Evolutionary conservation across 2,888 invertebrate species (phyloP), one percentile per base, ranked within the genome.

Genomic region (Mesoligia furuncula): DNA sequence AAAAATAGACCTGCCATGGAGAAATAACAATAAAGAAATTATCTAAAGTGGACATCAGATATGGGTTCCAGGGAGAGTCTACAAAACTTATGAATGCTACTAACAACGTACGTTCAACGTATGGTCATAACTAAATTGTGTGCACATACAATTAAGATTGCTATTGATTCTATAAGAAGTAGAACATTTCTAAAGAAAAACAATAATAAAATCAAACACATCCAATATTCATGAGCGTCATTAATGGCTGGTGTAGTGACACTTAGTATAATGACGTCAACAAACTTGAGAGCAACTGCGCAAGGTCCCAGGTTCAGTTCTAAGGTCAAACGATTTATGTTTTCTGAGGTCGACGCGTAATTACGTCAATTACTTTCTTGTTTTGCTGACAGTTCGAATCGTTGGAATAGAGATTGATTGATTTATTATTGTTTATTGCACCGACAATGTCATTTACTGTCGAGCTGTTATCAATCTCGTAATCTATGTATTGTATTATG

Each of bases 311-410:
- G 83, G 79, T 77, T 80, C 80, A 89, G 80, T 81, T 85, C 54
- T 85, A 77, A 88, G 88, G 88, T 89, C 80, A 88, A 85, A 84
- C 82, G 68, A 84, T 84, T 80, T 81, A 89, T 81, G 70, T 79
- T 71, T 80, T 86, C 79, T 85, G 77, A 88, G 88, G 89, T 88
- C 80, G 45, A 59, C 70, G 70, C 75, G 85, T 88, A 88, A 88
- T 89, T 88, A 85, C 62, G 71, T 73, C 88, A 89, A 88, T 88
- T 89, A 89, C 81, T 88, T 86, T 85, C 84, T 83, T 83, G 88
- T 81, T 85, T 66, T 75, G 71, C 88, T 88, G 89, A 83, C 88
- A 88, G 80, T 61, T 77, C 54, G 1, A 61, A 85, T 77, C 54
- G 77, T 76, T 85, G 69, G 51, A 71, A 80, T 75, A 42, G 61